phyloP scores from a whole-genome alignment of 2,113 vertebrate species.

The Callorhinus ursinus region DNA sequence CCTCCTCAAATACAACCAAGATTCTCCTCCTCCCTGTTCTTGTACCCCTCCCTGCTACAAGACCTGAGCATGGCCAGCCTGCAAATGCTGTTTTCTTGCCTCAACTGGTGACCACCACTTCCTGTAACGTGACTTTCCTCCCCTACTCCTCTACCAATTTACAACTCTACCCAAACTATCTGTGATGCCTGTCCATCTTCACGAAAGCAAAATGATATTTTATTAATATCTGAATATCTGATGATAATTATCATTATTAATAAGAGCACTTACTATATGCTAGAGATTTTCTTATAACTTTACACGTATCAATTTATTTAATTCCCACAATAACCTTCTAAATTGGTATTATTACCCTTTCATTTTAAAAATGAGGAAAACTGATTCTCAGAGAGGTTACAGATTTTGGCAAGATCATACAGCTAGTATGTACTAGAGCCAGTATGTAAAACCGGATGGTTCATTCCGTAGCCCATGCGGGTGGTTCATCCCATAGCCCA shows the following conservation, averaged over 20 bases:
- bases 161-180: background rate
- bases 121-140: fast-evolving
- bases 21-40: background rate
- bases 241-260: too few relatives aligned
- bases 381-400: background rate
- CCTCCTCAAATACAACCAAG: background rate
- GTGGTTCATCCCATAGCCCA: background rate
- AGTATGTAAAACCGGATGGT: background rate
- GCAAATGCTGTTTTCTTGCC: background rate
- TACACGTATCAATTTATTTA: background rate
- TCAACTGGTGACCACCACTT: too few relatives aligned
- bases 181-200: background rate
- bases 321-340: background rate
- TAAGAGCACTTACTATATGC: background rate
- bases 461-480: background rate
- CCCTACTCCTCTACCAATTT: too few relatives aligned
- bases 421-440: background rate
- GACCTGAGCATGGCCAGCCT: background rate
- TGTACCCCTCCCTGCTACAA: background rate
- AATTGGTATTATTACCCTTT: background rate
- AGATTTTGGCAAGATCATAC: background rate
- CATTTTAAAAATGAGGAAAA: background rate
- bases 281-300: background rate
- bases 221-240: background rate
- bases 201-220: background rate